Percentiles rank a stretch among this genome's conserved stretches.
phyloP scores from a whole-genome alignment of 2,888 invertebrate genomes.

The Lithophane socia region DNA sequence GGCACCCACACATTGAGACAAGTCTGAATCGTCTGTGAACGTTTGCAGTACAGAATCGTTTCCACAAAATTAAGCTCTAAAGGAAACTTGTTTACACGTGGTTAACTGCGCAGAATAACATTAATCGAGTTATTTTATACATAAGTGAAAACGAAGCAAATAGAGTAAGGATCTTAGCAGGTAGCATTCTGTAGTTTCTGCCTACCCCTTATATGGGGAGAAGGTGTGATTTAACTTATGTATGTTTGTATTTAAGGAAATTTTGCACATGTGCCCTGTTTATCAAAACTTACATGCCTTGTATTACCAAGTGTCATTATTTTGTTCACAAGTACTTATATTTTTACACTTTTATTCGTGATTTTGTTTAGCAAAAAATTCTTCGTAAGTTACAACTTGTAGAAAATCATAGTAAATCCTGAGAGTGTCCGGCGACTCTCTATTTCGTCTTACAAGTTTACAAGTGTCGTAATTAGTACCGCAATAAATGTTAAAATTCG shows the following conservation, averaged over 20 bases:
- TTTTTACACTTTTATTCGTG: too few species aligned
- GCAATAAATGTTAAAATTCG: too few species aligned
- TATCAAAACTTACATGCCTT: too few species aligned
- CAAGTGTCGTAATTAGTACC: too few species aligned
- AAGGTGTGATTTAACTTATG: background rate
- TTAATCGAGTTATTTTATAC: conserved; percentile 3
- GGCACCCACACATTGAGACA: conserved; percentile 6
- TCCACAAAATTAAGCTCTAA: conserved; percentile 36
- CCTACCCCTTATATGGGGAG: background rate
- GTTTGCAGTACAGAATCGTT: conserved; percentile 22
- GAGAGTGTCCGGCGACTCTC: too few species aligned
- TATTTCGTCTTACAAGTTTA: too few species aligned
- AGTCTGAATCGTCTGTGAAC: conserved; percentile 10
- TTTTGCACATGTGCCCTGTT: background rate
- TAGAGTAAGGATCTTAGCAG: background rate
- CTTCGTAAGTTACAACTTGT: too few species aligned
- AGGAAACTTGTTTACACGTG: conserved; percentile 22
- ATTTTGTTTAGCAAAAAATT: too few species aligned
- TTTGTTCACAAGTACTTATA: too few species aligned
- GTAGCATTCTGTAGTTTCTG: background rate
- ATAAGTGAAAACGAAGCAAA: background rate
- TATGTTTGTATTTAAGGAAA: background rate
- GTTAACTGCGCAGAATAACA: conserved; percentile 9
- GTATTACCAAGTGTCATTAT: too few species aligned
- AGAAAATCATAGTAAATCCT: too few species aligned